Evolutionary conservation across 1,140 invertebrate genomes (phyloP).

Genomic region (Drosophila nebulosa): DNA sequence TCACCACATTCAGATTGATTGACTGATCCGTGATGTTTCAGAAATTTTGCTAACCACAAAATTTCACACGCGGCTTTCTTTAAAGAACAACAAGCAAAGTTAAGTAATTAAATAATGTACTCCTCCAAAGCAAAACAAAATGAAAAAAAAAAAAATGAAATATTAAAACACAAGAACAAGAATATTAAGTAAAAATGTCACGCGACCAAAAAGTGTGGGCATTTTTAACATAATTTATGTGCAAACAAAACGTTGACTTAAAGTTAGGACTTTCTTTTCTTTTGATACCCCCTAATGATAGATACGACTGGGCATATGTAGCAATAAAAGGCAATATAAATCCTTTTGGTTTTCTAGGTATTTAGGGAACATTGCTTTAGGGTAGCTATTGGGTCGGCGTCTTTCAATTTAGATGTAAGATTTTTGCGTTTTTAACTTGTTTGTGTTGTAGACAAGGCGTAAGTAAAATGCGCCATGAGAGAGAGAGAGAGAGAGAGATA

Average conservation of each 20-base stretch:
- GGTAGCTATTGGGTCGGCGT: neutral
- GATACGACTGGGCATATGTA: neutral
- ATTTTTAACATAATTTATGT: constrained; percentile 9
- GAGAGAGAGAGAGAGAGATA: neutral
- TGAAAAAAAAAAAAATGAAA: neutral
- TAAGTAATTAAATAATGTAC: constrained; percentile 12
- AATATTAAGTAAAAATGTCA: constrained; percentile 4
- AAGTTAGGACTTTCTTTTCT: neutral
- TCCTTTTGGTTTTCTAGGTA: no score
- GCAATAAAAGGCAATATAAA: no score
- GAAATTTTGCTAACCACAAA: neutral
- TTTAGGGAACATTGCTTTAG: neutral
- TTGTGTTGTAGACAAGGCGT: neutral
- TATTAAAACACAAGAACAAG: neutral
- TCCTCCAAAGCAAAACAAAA: neutral
- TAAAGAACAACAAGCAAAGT: neutral
- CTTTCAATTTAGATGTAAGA: neutral
- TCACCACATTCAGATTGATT: no score
- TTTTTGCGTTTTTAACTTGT: neutral
- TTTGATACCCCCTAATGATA: neutral
- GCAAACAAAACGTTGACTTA: constrained; percentile 4
- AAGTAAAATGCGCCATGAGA: neutral
- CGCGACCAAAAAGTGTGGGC: constrained; percentile 1
- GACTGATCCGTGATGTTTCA: no score
- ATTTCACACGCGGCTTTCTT: neutral